A percentile compares a stretch with the other conserved stretches of the same genome.
phyloP scores from a whole-genome alignment of 2,113 vertebrate species.

The Embiotoca jacksoni region DNA sequence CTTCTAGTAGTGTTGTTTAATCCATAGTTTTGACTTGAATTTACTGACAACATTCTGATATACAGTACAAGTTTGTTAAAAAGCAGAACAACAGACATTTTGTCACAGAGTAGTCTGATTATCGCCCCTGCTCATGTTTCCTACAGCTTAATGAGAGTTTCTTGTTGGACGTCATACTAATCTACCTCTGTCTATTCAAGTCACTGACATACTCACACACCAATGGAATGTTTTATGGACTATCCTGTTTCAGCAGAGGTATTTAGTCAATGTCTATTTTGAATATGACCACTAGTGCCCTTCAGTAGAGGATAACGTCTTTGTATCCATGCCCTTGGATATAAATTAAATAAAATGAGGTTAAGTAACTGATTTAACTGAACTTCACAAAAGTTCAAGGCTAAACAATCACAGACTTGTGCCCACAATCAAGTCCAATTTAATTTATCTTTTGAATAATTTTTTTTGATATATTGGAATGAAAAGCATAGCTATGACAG shows the following conservation, averaged over 20 bases:
- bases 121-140: not conserved
- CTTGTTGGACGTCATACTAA: not conserved
- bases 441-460: too few species aligned
- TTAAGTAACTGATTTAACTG: not conserved
- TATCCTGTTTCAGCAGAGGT: slow-evolving; percentile 5
- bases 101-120: not conserved
- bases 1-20: too few species aligned
- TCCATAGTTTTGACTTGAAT: too few species aligned
- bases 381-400: too few species aligned
- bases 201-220: not conserved
- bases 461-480: too few species aligned
- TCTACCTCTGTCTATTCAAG: slow-evolving; percentile 9
- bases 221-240: not conserved
- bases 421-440: not conserved
- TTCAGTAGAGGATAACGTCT: not conserved
- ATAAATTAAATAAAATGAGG: not conserved
- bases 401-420: too few species aligned
- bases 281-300: not conserved
- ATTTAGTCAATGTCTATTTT: slow-evolving; percentile 26
- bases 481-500: too few species aligned
- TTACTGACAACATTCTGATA: too few species aligned
- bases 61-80: too few species aligned
- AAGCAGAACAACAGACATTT: too few species aligned
- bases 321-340: not conserved
- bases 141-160: not conserved